Conservation (phyloP, 2,888 invertebrate species). For the Microctonus aethiopoides region DNA sequence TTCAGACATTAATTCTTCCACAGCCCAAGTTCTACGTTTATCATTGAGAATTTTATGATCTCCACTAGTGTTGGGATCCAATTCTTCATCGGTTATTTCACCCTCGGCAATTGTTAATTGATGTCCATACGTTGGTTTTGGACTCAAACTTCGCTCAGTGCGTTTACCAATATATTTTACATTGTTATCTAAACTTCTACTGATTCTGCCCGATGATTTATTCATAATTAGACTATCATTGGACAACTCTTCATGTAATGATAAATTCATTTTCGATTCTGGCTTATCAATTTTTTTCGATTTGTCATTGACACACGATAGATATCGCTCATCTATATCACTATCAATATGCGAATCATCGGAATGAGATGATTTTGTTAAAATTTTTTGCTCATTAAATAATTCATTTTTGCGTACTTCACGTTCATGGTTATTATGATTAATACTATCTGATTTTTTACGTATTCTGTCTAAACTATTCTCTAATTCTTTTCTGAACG, state of each 20-base stretch:
- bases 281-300: constrained; percentile 22
- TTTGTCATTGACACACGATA: neutral
- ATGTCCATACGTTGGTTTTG: constrained; percentile 37
- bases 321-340: constrained; percentile 35
- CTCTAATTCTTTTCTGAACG: constrained; percentile 53
- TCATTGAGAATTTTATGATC: constrained; percentile 51
- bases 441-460: constrained; percentile 29
- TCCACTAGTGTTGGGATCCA: neutral
- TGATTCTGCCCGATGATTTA: constrained; percentile 34
- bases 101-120: constrained; percentile 39
- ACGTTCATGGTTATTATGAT: constrained; percentile 16
- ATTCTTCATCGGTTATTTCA: constrained; percentile 28
- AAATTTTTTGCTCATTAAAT: constrained; percentile 19
- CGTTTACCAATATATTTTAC: constrained; percentile 29
- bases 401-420: constrained; percentile 8
- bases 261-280: constrained; percentile 34
- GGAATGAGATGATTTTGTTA: constrained; percentile 40
- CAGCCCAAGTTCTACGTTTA: constrained; percentile 61
- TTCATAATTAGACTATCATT: constrained; percentile 39
- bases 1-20: constrained; percentile 59
- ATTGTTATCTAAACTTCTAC: constrained; percentile 39
- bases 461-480: constrained; percentile 43
- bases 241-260: constrained; percentile 32
- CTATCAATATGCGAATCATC: constrained; percentile 43
- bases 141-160: constrained; percentile 38